phyloP scores from a whole-genome alignment of 2,888 invertebrate species.

The Caenorhabditis becei region DNA sequence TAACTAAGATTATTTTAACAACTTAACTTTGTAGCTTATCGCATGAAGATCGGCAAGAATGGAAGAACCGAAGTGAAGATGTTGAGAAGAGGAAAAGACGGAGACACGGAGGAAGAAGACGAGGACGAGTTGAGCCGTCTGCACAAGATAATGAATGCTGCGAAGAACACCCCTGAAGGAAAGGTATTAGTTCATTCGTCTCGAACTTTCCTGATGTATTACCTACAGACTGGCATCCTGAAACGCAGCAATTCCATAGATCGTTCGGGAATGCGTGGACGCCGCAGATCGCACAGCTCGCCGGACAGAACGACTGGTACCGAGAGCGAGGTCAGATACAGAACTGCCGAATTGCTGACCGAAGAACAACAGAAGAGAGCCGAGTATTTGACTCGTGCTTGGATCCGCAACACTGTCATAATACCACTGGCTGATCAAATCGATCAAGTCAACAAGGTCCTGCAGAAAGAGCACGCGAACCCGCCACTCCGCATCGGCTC shows the following conservation, averaged over 20 bases:
- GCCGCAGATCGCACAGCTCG: constrained; percentile 51
- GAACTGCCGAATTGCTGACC: constrained; percentile 48
- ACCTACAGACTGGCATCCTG: constrained; percentile 36
- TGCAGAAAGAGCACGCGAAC: constrained; percentile 67
- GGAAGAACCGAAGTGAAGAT: constrained; percentile 59
- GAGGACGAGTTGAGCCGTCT: constrained; percentile 50
- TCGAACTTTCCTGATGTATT: neutral
- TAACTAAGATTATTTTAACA: neutral
- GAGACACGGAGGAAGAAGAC: constrained; percentile 42
- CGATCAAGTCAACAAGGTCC: constrained; percentile 60
- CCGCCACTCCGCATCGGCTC: constrained; percentile 68
- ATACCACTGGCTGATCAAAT: constrained; percentile 62
- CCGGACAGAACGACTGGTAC: constrained; percentile 45
- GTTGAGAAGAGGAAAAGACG: constrained; percentile 45
- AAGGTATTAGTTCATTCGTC: too few relatives aligned
- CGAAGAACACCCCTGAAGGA: constrained; percentile 39
- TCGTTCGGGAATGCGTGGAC: constrained; percentile 37
- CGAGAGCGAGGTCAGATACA: constrained; percentile 33
- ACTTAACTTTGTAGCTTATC: constrained; percentile 41
- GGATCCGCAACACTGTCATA: constrained; percentile 69
- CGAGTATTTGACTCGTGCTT: constrained; percentile 58
- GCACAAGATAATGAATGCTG: constrained; percentile 60
- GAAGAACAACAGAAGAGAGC: constrained; percentile 58
- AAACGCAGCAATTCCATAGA: constrained; percentile 58
- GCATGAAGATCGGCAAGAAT: constrained; percentile 56